phyloP scores from a whole-genome alignment of 2,888 invertebrate species.

The Anodontia alba region DNA sequence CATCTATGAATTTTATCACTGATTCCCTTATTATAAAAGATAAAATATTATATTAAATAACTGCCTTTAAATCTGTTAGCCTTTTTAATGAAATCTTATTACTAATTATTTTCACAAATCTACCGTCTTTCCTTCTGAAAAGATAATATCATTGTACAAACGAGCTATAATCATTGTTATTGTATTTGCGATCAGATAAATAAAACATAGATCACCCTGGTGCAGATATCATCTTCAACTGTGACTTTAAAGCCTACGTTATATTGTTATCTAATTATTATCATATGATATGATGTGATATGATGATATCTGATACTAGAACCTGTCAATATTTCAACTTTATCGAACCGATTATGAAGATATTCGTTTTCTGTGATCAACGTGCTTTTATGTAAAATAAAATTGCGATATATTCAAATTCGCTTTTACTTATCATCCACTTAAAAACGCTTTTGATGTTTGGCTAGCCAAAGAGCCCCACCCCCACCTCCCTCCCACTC shows the following conservation, averaged over 20 bases:
- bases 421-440: no score
- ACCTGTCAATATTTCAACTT: neutral
- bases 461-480: no score
- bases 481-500: no score
- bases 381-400: no score
- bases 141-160: constrained; percentile 13
- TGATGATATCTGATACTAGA: neutral
- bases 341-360: neutral
- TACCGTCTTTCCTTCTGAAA: neutral
- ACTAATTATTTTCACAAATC: neutral
- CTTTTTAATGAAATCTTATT: constrained; percentile 5
- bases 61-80: neutral
- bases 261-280: neutral
- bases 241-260: neutral
- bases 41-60: neutral
- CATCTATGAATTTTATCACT: no score
- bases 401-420: no score
- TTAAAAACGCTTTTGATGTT: no score
- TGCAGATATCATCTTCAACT: neutral
- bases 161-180: constrained; percentile 1
- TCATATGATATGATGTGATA: neutral
- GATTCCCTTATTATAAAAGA: neutral
- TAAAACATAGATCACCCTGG: constrained; percentile 2
- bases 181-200: constrained; percentile 8
- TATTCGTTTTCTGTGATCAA: no score